A percentile compares a stretch with the other conserved stretches of the same genome.
phyloP scores from a whole-genome alignment of 2,113 vertebrate species.

The Sphyrna mokarran region DNA sequence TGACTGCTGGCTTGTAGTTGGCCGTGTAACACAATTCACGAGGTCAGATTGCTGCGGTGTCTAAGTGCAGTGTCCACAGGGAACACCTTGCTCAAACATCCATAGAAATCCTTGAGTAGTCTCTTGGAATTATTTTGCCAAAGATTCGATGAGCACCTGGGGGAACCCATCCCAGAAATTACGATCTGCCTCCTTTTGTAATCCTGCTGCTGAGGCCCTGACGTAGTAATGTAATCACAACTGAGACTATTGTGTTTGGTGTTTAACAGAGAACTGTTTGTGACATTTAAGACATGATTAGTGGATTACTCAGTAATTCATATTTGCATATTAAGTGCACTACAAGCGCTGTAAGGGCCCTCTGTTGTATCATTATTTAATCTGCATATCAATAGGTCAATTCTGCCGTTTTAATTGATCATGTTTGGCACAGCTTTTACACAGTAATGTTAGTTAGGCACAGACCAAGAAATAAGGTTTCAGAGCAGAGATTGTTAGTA shows the following conservation, averaged over 20 bases:
- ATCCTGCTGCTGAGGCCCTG: background rate
- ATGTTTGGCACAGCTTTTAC: background rate
- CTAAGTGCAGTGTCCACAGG: background rate
- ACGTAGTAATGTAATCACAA: slow-evolving; percentile 54
- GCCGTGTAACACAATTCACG: background rate
- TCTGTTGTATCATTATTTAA: slow-evolving; percentile 44
- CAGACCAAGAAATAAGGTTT: background rate
- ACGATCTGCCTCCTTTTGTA: background rate
- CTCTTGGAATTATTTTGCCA: background rate
- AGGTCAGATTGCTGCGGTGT: background rate
- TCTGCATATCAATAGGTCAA: slow-evolving; percentile 57
- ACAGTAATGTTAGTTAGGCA: background rate
- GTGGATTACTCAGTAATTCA: slow-evolving; percentile 60
- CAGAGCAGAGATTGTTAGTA: too few species aligned
- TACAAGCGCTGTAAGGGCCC: slow-evolving; percentile 51
- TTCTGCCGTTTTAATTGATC: slow-evolving; percentile 40
- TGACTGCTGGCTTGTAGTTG: background rate
- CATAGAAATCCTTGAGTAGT: background rate
- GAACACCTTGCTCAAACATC: background rate
- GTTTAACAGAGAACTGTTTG: slow-evolving; percentile 52
- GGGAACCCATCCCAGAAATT: background rate
- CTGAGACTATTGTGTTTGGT: slow-evolving; percentile 53
- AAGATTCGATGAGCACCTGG: background rate
- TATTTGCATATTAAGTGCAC: slow-evolving; percentile 60
- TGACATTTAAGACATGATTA: slow-evolving; percentile 70